Evolutionary conservation across 2,888 invertebrate species (phyloP).

Genomic region (Antheraea yamamai): DNA sequence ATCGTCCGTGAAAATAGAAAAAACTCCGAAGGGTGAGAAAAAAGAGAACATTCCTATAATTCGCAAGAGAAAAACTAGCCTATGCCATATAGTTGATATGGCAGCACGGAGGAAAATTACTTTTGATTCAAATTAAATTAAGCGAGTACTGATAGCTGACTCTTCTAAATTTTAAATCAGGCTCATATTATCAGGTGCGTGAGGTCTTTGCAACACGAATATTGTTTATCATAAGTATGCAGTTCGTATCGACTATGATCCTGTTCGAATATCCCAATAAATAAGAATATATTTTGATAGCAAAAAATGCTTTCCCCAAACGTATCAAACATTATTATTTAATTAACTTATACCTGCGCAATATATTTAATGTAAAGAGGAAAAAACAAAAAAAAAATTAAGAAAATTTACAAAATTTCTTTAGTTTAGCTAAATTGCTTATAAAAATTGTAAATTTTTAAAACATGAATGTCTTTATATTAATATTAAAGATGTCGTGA

Average conservation of each 20-base stretch:
- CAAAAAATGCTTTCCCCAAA: too few relatives aligned
- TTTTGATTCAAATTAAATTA: constrained; percentile 37
- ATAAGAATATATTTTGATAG: not conserved
- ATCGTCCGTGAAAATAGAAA: constrained; percentile 43
- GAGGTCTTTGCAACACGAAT: not conserved
- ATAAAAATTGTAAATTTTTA: too few relatives aligned
- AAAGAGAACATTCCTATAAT: constrained; percentile 34
- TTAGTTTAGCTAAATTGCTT: too few relatives aligned
- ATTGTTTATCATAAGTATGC: not conserved
- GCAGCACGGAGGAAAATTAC: constrained; percentile 51
- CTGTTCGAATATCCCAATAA: not conserved
- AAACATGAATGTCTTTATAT: too few relatives aligned
- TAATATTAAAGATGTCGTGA: too few relatives aligned
- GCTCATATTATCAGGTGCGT: not conserved
- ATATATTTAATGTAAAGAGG: too few relatives aligned
- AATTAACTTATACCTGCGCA: too few relatives aligned
- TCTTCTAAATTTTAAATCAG: constrained; percentile 4
- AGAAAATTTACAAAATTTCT: too few relatives aligned
- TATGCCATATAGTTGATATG: constrained; percentile 30
- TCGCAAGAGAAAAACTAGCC: constrained; percentile 44
- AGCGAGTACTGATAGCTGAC: not conserved
- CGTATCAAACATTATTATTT: too few relatives aligned
- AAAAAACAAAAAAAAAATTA: too few relatives aligned
- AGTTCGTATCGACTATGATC: not conserved
- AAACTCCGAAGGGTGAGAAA: constrained; percentile 46